These are phyloP conservation scores for Liposcelis brunnea DNA, from an alignment of 2,888 invertebrate genomes.

Conservation along the genomic window DNA sequence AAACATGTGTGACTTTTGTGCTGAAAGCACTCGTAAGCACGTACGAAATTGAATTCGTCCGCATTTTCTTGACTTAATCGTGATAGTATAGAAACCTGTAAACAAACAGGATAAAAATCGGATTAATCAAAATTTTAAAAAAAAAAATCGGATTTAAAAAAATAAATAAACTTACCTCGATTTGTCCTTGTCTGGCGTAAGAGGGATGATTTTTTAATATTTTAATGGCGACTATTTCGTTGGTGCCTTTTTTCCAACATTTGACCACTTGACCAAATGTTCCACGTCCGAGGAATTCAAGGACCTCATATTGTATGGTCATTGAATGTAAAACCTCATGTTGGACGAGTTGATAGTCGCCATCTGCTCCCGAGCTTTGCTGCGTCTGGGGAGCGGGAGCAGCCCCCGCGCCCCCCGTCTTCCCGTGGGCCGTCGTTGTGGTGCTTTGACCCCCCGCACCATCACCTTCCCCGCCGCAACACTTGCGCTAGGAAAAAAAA, in stretches of 20 bases:
- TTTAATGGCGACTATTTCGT: conserved; percentile 99
- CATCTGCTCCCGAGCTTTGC: conserved; percentile 71
- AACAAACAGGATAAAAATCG: conserved; percentile 14
- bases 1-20: conserved; percentile 99
- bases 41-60: conserved; percentile 99
- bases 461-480: conserved; percentile 44
- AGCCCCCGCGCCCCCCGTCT: conserved; percentile 25
- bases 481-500: conserved; percentile 34
- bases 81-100: conserved; percentile 71
- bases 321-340: conserved; percentile 92
- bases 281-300: conserved; percentile 97
- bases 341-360: conserved; percentile 96
- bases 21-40: conserved; percentile 99
- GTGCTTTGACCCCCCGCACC: conserved; percentile 29
- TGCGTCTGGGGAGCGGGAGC: conserved; percentile 19
- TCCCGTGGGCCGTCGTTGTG: conserved; percentile 65
- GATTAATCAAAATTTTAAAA: background rate
- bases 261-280: conserved; percentile 99
- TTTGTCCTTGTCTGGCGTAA: conserved; percentile 99
- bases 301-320: conserved; percentile 82
- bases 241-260: conserved; percentile 99
- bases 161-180: conserved; percentile 56
- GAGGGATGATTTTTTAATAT: conserved; percentile 99
- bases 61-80: conserved; percentile 93
- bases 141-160: conserved; percentile 1